Conservation (phyloP, 2,797 vertebrate genomes). For the Silurus lanzhouensis region DNA sequence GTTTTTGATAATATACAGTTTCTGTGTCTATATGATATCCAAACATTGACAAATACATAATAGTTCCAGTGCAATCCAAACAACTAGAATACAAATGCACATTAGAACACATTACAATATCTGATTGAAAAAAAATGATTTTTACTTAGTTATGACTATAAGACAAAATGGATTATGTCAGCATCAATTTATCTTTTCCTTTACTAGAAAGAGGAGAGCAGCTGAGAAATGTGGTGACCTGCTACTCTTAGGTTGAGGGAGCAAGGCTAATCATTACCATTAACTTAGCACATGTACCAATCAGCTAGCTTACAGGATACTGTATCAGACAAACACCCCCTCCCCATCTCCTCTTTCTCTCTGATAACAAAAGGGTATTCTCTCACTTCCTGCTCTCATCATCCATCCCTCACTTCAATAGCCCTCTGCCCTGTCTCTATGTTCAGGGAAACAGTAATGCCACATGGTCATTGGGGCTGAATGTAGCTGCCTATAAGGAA, state of each 20-base stretch:
- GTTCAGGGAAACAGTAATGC: slow-evolving; percentile 63
- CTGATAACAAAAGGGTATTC: slow-evolving; percentile 20
- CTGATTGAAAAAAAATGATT: not conserved
- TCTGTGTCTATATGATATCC: not conserved
- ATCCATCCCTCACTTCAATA: not conserved
- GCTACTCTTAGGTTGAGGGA: slow-evolving; percentile 64
- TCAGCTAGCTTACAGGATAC: slow-evolving; percentile 59
- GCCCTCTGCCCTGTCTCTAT: slow-evolving; percentile 46
- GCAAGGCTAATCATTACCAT: slow-evolving; percentile 66
- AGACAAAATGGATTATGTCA: not conserved
- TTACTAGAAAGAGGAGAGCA: not conserved
- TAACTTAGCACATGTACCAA: slow-evolving; percentile 60
- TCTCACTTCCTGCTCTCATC: slow-evolving; percentile 12
- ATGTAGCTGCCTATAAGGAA: slow-evolving; percentile 68
- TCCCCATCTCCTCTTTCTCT: slow-evolving; percentile 32
- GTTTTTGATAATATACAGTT: not conserved
- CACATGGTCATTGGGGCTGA: slow-evolving; percentile 61
- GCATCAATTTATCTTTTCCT: not conserved
- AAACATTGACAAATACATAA: not conserved
- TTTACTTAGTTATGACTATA: not conserved
- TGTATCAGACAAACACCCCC: slow-evolving; percentile 58
- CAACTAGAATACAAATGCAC: not conserved
- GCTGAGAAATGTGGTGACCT: slow-evolving; percentile 57
- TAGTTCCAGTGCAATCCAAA: not conserved
- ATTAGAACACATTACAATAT: not conserved